Conservation (phyloP, 2,797 vertebrate genomes). For the Tadarida brasiliensis region DNA sequence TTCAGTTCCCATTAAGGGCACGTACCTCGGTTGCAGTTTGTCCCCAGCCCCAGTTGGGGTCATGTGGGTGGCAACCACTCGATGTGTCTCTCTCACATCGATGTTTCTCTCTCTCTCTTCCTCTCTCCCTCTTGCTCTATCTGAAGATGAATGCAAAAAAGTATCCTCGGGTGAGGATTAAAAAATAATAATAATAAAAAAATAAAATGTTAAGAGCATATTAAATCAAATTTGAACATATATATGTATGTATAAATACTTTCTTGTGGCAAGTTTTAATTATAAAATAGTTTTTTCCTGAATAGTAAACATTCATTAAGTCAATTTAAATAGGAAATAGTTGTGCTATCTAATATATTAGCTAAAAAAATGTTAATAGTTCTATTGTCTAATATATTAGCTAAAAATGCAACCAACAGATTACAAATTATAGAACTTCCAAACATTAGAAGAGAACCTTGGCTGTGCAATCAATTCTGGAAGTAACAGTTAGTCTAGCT, state of each 20-base stretch:
- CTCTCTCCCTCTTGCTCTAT: too few relatives aligned
- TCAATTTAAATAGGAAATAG: neutral
- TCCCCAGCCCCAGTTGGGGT: too few relatives aligned
- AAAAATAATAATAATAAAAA: too few relatives aligned
- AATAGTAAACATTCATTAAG: conserved; percentile 14
- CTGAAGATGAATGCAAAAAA: too few relatives aligned
- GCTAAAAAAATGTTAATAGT: neutral
- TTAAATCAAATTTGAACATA: conserved; percentile 43
- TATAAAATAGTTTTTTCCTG: conserved; percentile 4
- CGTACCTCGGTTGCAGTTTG: too few relatives aligned
- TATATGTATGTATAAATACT: neutral
- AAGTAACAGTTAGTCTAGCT: conserved; percentile 49
- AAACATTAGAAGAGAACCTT: conserved; percentile 1
- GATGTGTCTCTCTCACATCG: too few relatives aligned
- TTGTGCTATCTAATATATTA: neutral
- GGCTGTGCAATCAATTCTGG: conserved; percentile 5
- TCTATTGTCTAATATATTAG: neutral
- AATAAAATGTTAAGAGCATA: conserved; percentile 27
- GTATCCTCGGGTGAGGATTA: too few relatives aligned
- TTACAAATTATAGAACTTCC: conserved; percentile 27
- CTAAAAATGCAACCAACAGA: neutral
- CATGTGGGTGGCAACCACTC: too few relatives aligned
- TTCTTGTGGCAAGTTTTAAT: conserved; percentile 39
- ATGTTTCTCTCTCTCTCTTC: too few relatives aligned
- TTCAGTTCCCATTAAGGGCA: too few relatives aligned